Evolutionary conservation across 64 coral and sea anemone species (phyloP).

Genomic region (Astreopora myriophthalma): DNA sequence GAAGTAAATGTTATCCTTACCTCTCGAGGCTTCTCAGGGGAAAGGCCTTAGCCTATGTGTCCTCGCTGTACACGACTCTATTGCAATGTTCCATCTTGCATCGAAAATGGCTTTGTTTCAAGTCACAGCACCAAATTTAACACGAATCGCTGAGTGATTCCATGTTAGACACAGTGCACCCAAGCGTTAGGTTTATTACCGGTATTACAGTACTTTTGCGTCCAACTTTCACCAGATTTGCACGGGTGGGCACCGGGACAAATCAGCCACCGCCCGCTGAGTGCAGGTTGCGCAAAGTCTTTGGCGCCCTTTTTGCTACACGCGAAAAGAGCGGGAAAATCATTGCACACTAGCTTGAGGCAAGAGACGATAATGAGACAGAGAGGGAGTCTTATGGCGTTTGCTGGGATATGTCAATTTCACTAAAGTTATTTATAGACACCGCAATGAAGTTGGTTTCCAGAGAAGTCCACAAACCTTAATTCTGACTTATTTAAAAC

Average conservation of each 20-base stretch:
- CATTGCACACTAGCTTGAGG: no score
- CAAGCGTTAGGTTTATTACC: neutral
- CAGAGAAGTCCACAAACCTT: no score
- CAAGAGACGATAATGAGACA: no score
- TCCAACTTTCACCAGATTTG: conserved; percentile 29
- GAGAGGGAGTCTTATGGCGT: no score
- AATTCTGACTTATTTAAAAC: no score
- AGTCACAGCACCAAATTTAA: conserved; percentile 12
- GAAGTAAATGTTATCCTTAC: neutral
- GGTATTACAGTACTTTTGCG: conserved; percentile 31
- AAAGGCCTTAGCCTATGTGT: neutral
- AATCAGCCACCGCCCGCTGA: neutral
- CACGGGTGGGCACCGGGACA: conserved; percentile 28
- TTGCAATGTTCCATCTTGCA: neutral
- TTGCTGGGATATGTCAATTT: no score
- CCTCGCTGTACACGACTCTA: neutral
- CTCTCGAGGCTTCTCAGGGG: neutral
- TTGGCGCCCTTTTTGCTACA: neutral
- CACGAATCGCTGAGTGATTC: conserved; percentile 11
- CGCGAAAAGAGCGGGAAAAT: neutral
- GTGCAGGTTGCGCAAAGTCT: neutral
- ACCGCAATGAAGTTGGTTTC: no score
- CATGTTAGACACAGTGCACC: conserved; percentile 33
- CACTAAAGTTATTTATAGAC: no score
- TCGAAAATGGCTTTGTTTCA: conserved; percentile 18